Conservation (phyloP, 2,888 invertebrate species). For the Nomada goodeniana region DNA sequence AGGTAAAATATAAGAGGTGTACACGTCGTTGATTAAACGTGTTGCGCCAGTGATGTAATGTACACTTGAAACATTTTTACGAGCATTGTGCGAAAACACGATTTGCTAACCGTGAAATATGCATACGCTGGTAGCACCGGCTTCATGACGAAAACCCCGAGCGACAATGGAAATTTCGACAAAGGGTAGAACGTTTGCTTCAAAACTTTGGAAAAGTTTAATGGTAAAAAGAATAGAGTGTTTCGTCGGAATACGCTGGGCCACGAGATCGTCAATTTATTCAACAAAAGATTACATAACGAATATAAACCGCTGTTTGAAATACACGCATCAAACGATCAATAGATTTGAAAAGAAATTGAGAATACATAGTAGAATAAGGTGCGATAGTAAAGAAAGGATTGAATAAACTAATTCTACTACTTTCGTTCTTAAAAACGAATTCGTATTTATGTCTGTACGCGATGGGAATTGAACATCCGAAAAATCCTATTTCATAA, state of each 20-base stretch:
- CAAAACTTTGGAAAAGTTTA: constrained; percentile 39
- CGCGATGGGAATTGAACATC: not conserved
- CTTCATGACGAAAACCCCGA: constrained; percentile 19
- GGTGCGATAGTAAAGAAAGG: no score
- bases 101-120: constrained; percentile 24
- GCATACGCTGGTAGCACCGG: constrained; percentile 6
- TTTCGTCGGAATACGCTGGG: constrained; percentile 56
- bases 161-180: constrained; percentile 34
- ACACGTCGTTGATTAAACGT: not conserved
- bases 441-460: not conserved
- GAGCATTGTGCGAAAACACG: not conserved
- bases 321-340: no score
- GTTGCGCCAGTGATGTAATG: not conserved
- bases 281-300: constrained; percentile 59
- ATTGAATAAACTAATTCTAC: no score
- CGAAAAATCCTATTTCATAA: not conserved
- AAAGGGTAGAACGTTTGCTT: constrained; percentile 32
- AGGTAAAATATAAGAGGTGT: not conserved
- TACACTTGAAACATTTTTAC: not conserved
- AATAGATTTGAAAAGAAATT: no score
- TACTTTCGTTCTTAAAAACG: not conserved
- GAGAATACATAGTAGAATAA: no score
- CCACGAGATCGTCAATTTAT: constrained; percentile 68
- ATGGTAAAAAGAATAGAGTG: constrained; percentile 28
- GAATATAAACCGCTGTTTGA: constrained; percentile 55